Percentiles rank a stretch among this genome's conserved stretches.
Evolutionary conservation across 2,113 vertebrate genomes (phyloP).

Genomic region (Romanogobio albipinnatus): DNA sequence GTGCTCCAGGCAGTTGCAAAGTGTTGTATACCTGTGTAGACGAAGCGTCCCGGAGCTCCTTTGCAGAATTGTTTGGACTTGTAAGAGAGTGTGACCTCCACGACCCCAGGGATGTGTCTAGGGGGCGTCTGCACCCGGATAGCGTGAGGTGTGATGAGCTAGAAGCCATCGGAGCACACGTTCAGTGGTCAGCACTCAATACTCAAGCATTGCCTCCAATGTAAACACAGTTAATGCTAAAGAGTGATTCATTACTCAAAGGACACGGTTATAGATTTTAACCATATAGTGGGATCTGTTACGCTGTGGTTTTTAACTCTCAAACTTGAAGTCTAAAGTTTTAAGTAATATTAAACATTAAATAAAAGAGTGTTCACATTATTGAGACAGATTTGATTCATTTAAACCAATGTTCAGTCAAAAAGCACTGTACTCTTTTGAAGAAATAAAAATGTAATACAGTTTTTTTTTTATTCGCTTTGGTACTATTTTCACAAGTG

Average conservation of each 20-base stretch:
- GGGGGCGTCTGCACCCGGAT: slow-evolving; percentile 88
- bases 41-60: slow-evolving; percentile 84
- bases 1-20: slow-evolving; percentile 10
- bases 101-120: slow-evolving; percentile 85
- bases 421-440: not conserved
- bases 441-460: not conserved
- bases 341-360: not conserved
- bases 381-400: not conserved
- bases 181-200: slow-evolving; percentile 35
- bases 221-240: slow-evolving; percentile 6
- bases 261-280: slow-evolving; percentile 12
- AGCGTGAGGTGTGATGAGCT: slow-evolving; percentile 88
- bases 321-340: not conserved
- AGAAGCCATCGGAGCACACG: slow-evolving; percentile 58
- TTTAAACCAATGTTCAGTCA: not conserved
- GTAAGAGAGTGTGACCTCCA: slow-evolving; percentile 88
- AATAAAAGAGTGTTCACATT: not conserved
- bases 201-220: slow-evolving; percentile 29
- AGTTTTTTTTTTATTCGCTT: no score
- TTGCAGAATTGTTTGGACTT: slow-evolving; percentile 90
- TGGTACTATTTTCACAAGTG: no score
- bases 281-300: not conserved
- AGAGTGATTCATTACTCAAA: slow-evolving; percentile 19
- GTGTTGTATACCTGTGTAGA: slow-evolving; percentile 81
- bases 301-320: not conserved